Evolutionary conservation across 53 echinoderm and acorn worm genomes (phyloP).

Genomic region (Glandiceps talaboti): DNA sequence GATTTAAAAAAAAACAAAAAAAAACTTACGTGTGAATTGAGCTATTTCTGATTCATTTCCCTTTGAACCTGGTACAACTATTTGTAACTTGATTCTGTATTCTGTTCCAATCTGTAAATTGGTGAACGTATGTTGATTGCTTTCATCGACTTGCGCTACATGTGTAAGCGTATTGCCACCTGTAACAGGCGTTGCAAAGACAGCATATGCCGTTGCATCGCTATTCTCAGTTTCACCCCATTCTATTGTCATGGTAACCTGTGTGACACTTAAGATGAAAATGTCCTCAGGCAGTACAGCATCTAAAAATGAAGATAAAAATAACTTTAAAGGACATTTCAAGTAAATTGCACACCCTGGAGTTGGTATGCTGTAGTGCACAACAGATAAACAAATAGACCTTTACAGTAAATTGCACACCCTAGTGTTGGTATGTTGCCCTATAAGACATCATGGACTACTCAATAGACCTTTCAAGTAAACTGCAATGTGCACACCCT

Average conservation of each 20-base stretch:
- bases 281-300: slow-evolving; percentile 24
- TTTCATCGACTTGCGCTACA: not conserved
- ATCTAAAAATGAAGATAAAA: not conserved
- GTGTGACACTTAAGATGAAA: slow-evolving; percentile 7
- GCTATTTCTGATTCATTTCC: not conserved
- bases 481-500: no score
- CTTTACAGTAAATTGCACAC: no score
- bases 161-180: not conserved
- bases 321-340: no score
- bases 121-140: slow-evolving; percentile 23
- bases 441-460: no score
- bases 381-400: no score
- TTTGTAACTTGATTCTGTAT: slow-evolving; percentile 4
- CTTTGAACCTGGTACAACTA: not conserved
- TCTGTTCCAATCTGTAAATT: slow-evolving; percentile 16
- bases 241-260: slow-evolving; percentile 13
- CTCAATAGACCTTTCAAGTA: no score
- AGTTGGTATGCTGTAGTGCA: no score
- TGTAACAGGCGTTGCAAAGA: not conserved
- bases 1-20: not conserved
- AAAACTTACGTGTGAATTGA: not conserved
- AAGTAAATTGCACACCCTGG: no score
- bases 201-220: slow-evolving; percentile 10
- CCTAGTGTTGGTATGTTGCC: no score
- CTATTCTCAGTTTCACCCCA: slow-evolving; percentile 26